Percentiles rank a stretch among this genome's conserved stretches.
Evolutionary conservation across 1,140 invertebrate genomes (phyloP).

Genomic region (Temnothorax longispinosus): DNA sequence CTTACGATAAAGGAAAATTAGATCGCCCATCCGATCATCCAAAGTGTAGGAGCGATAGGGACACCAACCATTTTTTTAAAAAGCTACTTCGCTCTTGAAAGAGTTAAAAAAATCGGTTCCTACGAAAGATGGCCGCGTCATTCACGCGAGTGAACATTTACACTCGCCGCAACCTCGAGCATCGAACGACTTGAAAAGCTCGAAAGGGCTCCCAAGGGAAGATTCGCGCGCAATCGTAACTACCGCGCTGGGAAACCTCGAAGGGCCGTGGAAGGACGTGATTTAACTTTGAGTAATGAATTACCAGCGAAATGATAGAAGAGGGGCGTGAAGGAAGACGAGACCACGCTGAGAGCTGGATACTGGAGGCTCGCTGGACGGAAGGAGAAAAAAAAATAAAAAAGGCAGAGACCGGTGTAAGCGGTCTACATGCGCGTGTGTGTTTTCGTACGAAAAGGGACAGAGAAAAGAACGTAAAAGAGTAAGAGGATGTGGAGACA

Average conservation of each 20-base stretch:
- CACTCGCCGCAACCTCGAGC: not conserved
- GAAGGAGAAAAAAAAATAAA: not conserved
- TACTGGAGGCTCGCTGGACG: conserved; percentile 30
- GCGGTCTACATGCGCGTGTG: not conserved
- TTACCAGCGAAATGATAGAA: conserved; percentile 76
- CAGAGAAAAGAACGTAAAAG: conserved; percentile 29
- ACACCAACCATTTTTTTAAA: not conserved
- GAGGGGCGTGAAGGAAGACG: not conserved
- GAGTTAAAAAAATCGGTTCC: not conserved
- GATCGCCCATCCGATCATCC: not conserved
- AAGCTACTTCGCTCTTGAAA: not conserved
- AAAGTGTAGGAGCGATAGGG: not conserved
- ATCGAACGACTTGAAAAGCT: conserved; percentile 14
- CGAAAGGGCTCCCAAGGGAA: not conserved
- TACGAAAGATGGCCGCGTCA: conserved; percentile 15
- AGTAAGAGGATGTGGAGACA: conserved; percentile 51
- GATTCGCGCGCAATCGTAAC: conserved; percentile 10
- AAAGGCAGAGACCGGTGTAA: not conserved
- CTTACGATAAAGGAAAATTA: not conserved
- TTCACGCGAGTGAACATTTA: conserved; percentile 27
- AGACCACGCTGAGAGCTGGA: not conserved
- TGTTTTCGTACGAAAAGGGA: conserved; percentile 31
- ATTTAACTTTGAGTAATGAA: conserved; percentile 78
- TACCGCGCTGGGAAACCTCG: conserved; percentile 15
- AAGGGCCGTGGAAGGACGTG: conserved; percentile 74